phyloP scores from a whole-genome alignment of 2,888 invertebrate species.

The Piscicola geometra region DNA sequence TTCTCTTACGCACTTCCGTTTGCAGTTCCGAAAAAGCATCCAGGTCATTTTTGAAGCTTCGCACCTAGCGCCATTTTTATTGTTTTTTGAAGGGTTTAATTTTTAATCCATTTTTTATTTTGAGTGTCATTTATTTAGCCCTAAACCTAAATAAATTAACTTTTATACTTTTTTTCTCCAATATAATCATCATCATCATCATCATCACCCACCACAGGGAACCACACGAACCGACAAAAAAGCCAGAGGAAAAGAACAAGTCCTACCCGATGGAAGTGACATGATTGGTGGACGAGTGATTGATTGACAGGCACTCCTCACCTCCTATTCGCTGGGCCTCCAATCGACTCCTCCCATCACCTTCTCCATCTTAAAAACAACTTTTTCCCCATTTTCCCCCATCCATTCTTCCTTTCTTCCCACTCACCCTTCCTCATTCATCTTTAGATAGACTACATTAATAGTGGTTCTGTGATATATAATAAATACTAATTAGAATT shows the following conservation, averaged over 20 bases:
- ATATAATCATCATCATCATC: too few species aligned
- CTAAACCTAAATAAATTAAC: too few species aligned
- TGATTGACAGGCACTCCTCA: background rate
- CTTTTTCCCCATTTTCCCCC: too few species aligned
- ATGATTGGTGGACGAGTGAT: background rate
- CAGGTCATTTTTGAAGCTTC: too few species aligned
- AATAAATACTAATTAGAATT: too few species aligned
- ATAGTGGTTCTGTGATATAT: slow-evolving; percentile 7
- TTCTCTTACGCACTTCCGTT: slow-evolving; percentile 3
- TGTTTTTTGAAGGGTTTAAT: background rate
- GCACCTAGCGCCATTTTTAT: background rate
- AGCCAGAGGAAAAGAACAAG: slow-evolving; percentile 27
- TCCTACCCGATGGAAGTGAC: slow-evolving; percentile 30
- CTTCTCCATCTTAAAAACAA: too few species aligned
- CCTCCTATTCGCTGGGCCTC: background rate
- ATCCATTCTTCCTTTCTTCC: background rate
- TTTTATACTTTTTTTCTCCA: too few species aligned
- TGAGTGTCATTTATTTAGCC: too few species aligned
- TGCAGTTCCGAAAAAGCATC: slow-evolving; percentile 20
- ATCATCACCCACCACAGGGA: slow-evolving; percentile 25
- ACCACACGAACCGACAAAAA: background rate
- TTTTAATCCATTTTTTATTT: too few species aligned
- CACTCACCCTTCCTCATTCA: background rate
- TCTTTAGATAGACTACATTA: background rate
- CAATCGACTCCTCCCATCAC: background rate